Evolutionary conservation across 2,888 invertebrate species (phyloP), one percentile per base, ranked within the genome.

Genomic region (Heliconius sara): DNA sequence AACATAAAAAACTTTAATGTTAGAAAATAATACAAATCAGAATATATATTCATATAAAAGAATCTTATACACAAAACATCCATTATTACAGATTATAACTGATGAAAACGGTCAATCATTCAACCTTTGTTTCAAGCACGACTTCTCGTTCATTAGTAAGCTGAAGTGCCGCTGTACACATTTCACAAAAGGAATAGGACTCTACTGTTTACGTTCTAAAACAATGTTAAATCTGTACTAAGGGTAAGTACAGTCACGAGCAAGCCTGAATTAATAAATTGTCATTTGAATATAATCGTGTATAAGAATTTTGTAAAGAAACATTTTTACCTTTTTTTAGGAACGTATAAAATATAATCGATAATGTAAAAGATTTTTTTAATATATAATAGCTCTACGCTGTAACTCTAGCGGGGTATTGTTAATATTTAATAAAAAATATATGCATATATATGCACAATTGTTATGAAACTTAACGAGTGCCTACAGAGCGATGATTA

Each of bases 151-250:
- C 57, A 60, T 34, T 60, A 73, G 60, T n/a, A n/a, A 57, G 57
- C 73, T 34, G 57, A n/a, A 73, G 60, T 73, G 6, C 57, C 60
- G 34, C 43, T 25, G 43, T 70, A 60, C n/a, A 60, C n/a, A 73
- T 73, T n/a, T 57, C 72, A 57, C 73, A 73, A 73, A 60, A 60
- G 60, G 57, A 73, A 60, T 73, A 60, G 30, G 30, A 27, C 22
- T 52, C 22, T 19, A 72, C 52, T 4, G 52, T 72, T 52, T 52
- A 30, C 22, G 52, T 30, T 30, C 27, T 9, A 60, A 34, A 60
- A n/a, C 57, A 73, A 73, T 73, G 73, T 73, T 60, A 60, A 60
- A 73, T 57, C 73, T 73, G 30, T 60, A 4, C 30, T 72, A n/a
- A 30, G 47, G 19, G 57, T 57, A 72, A 72, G 57, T 57, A 13